A percentile compares a stretch with the other conserved stretches of the same genome.
Evolutionary conservation across 2,797 vertebrate species (phyloP).

Genomic region (Eulemur coronatus): DNA sequence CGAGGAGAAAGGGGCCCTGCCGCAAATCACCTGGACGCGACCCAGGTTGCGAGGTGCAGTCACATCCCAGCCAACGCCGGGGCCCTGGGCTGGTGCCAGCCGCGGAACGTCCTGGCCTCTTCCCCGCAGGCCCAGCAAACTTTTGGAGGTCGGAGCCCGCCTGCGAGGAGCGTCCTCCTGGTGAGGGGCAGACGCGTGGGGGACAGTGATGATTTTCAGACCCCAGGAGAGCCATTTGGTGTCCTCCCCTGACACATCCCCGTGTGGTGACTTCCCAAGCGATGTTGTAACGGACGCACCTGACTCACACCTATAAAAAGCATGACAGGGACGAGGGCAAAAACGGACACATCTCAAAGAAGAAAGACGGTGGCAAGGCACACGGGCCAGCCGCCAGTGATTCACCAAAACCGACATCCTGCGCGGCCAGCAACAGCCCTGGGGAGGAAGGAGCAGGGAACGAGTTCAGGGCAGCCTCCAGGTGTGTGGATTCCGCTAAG

Average conservation of each 20-base stretch:
- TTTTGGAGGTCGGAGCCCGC: not conserved
- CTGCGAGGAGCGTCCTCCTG: not conserved
- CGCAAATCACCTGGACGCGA: not conserved
- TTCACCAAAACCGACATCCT: not conserved
- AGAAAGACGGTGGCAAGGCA: not conserved
- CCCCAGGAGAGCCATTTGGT: not conserved
- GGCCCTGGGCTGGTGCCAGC: not conserved
- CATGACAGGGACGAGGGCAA: not conserved
- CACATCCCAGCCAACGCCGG: not conserved
- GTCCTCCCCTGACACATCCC: not conserved
- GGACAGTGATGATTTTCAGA: not conserved
- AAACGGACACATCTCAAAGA: not conserved
- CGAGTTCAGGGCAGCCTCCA: not conserved
- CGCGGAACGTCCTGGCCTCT: fast-evolving
- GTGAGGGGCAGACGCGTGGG: fast-evolving
- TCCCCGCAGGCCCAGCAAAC: not conserved
- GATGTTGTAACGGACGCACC: fast-evolving
- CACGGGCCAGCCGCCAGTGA: fast-evolving
- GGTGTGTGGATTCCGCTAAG: not conserved
- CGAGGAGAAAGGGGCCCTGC: not conserved
- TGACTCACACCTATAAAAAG: not conserved
- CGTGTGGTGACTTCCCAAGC: not conserved
- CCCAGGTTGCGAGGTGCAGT: not conserved
- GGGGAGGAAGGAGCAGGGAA: not conserved
- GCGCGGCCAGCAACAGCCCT: not conserved